Evolutionary conservation across 2,113 vertebrate species (phyloP).

Genomic region (Mellivora capensis): DNA sequence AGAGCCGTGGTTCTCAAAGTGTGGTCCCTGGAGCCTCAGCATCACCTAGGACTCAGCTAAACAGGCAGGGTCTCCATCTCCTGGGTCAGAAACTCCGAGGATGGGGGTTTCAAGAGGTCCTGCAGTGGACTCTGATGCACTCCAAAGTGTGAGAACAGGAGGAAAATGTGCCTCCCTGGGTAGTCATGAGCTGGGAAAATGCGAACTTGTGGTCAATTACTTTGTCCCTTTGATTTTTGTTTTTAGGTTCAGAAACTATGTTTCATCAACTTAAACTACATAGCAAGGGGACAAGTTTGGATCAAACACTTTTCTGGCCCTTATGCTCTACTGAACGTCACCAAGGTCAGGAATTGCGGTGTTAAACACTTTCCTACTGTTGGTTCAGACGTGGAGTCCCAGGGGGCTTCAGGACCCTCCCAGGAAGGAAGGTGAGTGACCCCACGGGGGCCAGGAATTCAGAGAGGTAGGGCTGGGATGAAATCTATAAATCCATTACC

Average conservation of each 20-base stretch:
- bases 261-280: background rate
- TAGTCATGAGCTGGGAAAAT: background rate
- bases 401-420: background rate
- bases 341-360: background rate
- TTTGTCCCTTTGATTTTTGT: background rate
- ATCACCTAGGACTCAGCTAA: background rate
- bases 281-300: background rate
- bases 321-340: background rate
- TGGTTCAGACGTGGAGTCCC: fast-evolving
- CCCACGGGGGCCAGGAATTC: fast-evolving
- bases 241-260: background rate
- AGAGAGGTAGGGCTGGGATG: background rate
- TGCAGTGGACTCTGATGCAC: no score
- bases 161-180: no score
- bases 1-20: background rate
- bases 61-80: no score
- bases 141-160: background rate
- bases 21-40: background rate
- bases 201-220: background rate
- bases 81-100: background rate
- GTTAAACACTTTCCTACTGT: fast-evolving
- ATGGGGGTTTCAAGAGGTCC: background rate
- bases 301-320: background rate
- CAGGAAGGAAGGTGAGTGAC: background rate
- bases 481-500: background rate